Base-by-base conservation (phyloP, 2,113 vertebrate genomes). In the Climacteris rufus region DNA sequence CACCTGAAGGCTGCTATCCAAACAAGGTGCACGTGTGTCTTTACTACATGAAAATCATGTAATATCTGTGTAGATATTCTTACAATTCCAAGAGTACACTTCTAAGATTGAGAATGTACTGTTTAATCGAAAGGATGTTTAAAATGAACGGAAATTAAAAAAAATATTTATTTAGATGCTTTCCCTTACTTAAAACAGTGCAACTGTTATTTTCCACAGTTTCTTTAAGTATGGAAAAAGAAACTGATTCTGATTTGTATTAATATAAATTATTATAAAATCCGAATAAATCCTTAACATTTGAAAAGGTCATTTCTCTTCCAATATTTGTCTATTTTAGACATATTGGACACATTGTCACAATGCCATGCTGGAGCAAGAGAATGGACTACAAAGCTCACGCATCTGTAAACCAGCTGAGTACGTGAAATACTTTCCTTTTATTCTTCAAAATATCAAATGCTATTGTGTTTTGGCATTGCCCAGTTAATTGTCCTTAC, bases 381-480 rank as follows among this genome's bases (percentile, higher is more conserved):
- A 98, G 98, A 99, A 98, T 94, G 98, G 97, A 97, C 98, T 98
- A 98, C 98, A 98, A 98, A 98, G 97, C 96, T 92, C 91, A 97
- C 98, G 99, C 99, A 99, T 99, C 98, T 99, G 99, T 97, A 98
- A 98, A 98, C 97, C 99, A 99, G 98, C 99, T 99, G 99, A 99
- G 95, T 96, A 98, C 94, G 82, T 98, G 98, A 98, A 98, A 97
- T 96, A 97, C 96, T 98, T 98, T 96, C 97, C 98, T 98, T 98
- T 97, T 98, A 98, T 88, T 98, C 98, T 98, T 98, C 98, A 98
- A 98, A 98, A 98, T 99, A 98, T 98, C 98, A 98, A 98, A 99
- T 98, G 97, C 98, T 97, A 97, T 97, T 97, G 98, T 98, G 97
- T 98, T 98, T 98, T 99, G 98, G 98, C 98, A 98, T 97, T 80